A percentile compares a stretch with the other conserved stretches of the same genome.
phyloP scores from a whole-genome alignment of 2,888 invertebrate genomes.

The Notodonta ziczac region DNA sequence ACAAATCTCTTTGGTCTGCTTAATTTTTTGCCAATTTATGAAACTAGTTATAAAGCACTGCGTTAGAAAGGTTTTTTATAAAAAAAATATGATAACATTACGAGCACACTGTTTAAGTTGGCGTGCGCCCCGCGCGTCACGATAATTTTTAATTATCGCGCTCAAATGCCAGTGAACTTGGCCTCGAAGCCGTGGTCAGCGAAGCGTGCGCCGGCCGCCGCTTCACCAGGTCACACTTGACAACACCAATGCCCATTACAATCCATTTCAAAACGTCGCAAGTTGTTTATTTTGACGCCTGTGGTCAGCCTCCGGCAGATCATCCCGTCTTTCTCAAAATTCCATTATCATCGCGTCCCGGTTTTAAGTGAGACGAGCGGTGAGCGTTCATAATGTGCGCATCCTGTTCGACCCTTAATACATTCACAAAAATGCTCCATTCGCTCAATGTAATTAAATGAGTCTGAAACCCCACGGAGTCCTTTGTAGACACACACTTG shows the following conservation, averaged over 20 bases:
- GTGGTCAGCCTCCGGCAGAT: conserved; percentile 11
- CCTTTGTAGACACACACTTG: conserved; percentile 25
- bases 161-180: conserved; percentile 85
- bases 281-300: conserved; percentile 47
- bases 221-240: conserved; percentile 76
- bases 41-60: conserved; percentile 2
- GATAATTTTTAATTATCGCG: conserved; percentile 84
- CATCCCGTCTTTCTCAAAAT: conserved; percentile 12
- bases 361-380: conserved; percentile 4
- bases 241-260: conserved; percentile 62
- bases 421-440: not conserved
- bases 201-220: conserved; percentile 65
- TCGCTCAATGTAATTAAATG: conserved; percentile 34
- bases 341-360: conserved; percentile 15
- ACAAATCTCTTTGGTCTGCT: not conserved
- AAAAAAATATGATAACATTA: conserved; percentile 48
- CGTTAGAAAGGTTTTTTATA: conserved; percentile 38
- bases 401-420: conserved; percentile 5
- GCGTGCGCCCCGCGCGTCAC: conserved; percentile 80
- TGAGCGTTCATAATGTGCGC: not conserved
- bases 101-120: conserved; percentile 67
- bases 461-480: conserved; percentile 34
- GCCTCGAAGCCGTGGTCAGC: conserved; percentile 72
- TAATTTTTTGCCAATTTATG: not conserved
- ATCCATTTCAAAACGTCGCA: conserved; percentile 46